Base-by-base conservation (phyloP, 2,113 vertebrate species). In the Emydura subglobosa region DNA sequence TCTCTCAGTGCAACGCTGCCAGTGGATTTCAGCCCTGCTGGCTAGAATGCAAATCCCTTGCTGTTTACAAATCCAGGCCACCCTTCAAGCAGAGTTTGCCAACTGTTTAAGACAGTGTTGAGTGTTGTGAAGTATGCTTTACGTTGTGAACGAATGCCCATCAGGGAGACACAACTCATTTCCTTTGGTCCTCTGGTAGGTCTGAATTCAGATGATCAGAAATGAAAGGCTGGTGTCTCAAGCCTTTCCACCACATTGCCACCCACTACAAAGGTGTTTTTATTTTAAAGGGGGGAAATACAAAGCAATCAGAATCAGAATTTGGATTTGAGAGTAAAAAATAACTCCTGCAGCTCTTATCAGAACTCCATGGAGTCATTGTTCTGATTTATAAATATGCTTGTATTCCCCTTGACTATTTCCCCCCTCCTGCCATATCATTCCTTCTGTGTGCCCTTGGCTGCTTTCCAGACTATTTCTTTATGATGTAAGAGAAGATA, bases 381-480 rank as follows among this genome's bases (percentile, higher is more conserved):
- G 97, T 97, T 97, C 93, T 92, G 81, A 83, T 89, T 92, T 97
- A 95, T 96, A 96, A 97, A 97, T 96, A 95, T 1, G 51, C 61
- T 13, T 80, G 82, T 78, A 87, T 96, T 97, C 96, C 96, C 96
- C 96, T 97, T 97, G 97, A 97, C 97, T 95, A 85, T 91, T 95
- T 94, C 55, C 89, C 91, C 96, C 83, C 95, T 94, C 92, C 90
- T 96, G 61, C 83, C 83, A 50, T 95, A 54, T 96, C 95, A 96
- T 61, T 82, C 59, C 61, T 51, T 92, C 92, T 94, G 54, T 21
- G 51, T 89, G 96, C 96, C 96, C 96, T 97, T 97, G 97, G 96
- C 96, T 91, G 79, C 79, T 96, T 97, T 92, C 97, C 93, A 96
- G 92, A 42, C 79, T 53, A 10, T 81, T 25, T 1, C 94, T 89